phyloP scores from a whole-genome alignment of 2,888 invertebrate species.

The Diarsia brunnea region DNA sequence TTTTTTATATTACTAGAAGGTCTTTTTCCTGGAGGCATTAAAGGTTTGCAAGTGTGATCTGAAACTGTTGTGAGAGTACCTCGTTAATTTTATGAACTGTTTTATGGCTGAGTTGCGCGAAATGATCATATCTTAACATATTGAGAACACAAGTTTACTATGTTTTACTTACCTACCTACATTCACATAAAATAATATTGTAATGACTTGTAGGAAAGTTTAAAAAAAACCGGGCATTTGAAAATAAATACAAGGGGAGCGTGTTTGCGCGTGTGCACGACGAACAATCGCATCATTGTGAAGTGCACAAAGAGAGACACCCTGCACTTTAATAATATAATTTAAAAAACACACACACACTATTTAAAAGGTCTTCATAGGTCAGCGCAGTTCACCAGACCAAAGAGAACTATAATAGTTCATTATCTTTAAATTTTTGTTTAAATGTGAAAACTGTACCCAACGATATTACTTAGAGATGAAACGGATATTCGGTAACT shows the following conservation, averaged over 20 bases:
- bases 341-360: not conserved
- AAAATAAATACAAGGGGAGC: not conserved
- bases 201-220: not conserved
- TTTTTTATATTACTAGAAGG: not conserved
- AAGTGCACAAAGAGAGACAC: not conserved
- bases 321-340: not conserved
- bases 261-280: not conserved
- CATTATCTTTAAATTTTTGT: not conserved
- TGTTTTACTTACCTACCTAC: not conserved
- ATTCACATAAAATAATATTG: not conserved
- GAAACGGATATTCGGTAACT: too few relatives aligned
- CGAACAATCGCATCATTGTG: not conserved
- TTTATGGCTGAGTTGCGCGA: slow-evolving; percentile 46
- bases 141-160: slow-evolving; percentile 16
- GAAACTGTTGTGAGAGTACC: slow-evolving; percentile 27
- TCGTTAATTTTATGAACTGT: slow-evolving; percentile 56
- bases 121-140: slow-evolving; percentile 35
- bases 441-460: not conserved
- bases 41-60: slow-evolving; percentile 11
- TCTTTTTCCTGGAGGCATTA: slow-evolving; percentile 23
- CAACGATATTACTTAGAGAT: not conserved
- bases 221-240: not conserved
- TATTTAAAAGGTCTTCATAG: not conserved
- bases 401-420: not conserved
- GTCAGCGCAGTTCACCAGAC: not conserved